Percentiles rank a stretch among this genome's conserved stretches.
Evolutionary conservation across 2,797 vertebrate genomes (phyloP).

Genomic region (Austrolebias charrua): DNA sequence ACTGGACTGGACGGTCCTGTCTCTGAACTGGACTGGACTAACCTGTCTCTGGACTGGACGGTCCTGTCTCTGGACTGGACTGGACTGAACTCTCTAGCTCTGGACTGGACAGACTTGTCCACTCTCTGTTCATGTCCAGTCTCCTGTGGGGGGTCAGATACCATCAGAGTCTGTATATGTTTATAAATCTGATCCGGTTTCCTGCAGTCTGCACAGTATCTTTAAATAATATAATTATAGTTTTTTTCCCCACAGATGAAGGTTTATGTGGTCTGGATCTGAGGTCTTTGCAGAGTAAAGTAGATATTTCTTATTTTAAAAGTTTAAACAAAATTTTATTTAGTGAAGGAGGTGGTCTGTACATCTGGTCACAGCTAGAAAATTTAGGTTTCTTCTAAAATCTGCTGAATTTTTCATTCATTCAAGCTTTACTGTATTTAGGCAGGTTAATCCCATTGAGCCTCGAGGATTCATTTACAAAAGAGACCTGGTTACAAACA

Average conservation of each 20-base stretch:
- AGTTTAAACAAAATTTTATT: too few species aligned
- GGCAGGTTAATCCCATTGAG: too few species aligned
- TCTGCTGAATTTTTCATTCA: slow-evolving; percentile 44
- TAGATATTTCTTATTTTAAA: slow-evolving; percentile 27
- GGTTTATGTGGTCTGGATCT: slow-evolving; percentile 42
- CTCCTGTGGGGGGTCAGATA: slow-evolving; percentile 2
- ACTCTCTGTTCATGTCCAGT: too few species aligned
- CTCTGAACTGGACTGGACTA: too few species aligned
- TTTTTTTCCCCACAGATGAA: slow-evolving; percentile 11
- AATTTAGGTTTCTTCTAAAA: slow-evolving; percentile 40
- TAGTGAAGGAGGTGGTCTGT: slow-evolving; percentile 25
- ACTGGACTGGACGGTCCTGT: too few species aligned
- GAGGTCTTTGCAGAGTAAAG: slow-evolving; percentile 47
- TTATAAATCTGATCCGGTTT: slow-evolving; percentile 16
- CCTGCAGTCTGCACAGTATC: slow-evolving; percentile 20
- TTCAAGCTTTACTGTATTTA: too few species aligned
- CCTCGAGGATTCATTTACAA: too few species aligned
- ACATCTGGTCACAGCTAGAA: slow-evolving; percentile 50
- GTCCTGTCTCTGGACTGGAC: too few species aligned
- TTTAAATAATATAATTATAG: slow-evolving; percentile 25
- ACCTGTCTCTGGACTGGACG: too few species aligned
- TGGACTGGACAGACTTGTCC: too few species aligned
- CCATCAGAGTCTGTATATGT: not conserved
- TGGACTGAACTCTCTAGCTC: too few species aligned
- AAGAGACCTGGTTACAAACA: too few species aligned